Conservation (phyloP, 2,113 vertebrate species). For the Muntiacus muntjak region DNA sequence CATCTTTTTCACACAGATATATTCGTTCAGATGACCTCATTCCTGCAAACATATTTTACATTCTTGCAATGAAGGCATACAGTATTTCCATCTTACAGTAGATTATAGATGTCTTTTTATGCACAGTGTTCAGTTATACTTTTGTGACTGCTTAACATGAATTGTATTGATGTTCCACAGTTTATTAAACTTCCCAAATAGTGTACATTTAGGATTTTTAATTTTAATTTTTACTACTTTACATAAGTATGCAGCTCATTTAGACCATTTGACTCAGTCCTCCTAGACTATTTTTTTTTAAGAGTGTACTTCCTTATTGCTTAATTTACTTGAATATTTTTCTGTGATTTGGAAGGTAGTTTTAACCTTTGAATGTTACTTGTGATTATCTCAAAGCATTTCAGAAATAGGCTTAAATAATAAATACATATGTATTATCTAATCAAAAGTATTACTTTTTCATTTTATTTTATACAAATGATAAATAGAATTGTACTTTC, state of each 20-base stretch:
- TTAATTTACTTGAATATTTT: slow-evolving; percentile 13
- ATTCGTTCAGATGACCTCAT: neutral
- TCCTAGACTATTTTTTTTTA: neutral
- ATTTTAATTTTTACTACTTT: neutral
- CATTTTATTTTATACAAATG: neutral
- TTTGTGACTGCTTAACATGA: neutral
- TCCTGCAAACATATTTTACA: neutral
- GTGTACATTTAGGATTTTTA: neutral
- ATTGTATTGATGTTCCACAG: neutral
- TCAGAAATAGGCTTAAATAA: neutral
- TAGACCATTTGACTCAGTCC: neutral
- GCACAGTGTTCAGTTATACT: neutral
- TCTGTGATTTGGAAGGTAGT: neutral
- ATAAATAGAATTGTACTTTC: neutral
- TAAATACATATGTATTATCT: neutral
- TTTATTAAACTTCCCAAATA: neutral
- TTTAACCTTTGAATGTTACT: neutral
- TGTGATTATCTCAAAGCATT: neutral
- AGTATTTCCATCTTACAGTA: neutral
- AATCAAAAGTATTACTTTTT: neutral
- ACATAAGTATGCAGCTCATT: neutral
- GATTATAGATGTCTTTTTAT: neutral
- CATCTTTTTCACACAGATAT: neutral
- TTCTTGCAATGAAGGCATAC: neutral
- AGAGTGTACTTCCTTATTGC: neutral